These are phyloP conservation scores for Tromatobia lineatoria DNA, from an alignment of 2,888 invertebrate species.

Conservation along the genomic window DNA sequence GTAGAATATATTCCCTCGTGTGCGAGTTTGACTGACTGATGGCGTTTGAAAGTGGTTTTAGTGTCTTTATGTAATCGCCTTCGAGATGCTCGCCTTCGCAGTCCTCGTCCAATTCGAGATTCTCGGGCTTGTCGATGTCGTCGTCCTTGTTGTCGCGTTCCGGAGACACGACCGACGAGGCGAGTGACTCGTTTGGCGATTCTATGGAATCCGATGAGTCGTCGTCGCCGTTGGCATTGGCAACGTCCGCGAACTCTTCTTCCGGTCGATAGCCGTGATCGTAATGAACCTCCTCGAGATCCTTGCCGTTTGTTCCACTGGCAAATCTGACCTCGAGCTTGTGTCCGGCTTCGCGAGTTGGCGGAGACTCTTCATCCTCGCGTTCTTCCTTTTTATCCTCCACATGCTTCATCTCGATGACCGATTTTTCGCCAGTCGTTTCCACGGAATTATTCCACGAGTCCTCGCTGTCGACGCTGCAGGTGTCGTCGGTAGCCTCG, in stretches of 20 bases:
- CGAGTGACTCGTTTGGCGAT: constrained; percentile 61
- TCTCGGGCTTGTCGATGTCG: constrained; percentile 68
- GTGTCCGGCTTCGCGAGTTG: constrained; percentile 58
- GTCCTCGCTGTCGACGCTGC: constrained; percentile 76
- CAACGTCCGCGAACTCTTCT: constrained; percentile 59
- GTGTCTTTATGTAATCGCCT: constrained; percentile 78
- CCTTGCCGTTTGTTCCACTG: constrained; percentile 71
- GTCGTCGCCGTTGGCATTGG: constrained; percentile 60
- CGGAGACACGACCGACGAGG: neutral
- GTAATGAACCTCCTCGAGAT: constrained; percentile 72
- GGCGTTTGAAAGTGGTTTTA: constrained; percentile 76
- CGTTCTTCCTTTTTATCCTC: constrained; percentile 64
- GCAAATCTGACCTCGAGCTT: constrained; percentile 78
- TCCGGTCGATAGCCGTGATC: constrained; percentile 62
- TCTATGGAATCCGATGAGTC: constrained; percentile 70
- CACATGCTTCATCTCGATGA: constrained; percentile 74
- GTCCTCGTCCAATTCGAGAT: constrained; percentile 68
- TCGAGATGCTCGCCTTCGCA: constrained; percentile 73
- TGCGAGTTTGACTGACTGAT: constrained; percentile 65
- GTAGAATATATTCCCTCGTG: constrained; percentile 77
- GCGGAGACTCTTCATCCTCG: constrained; percentile 31
- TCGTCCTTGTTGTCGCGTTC: constrained; percentile 44
- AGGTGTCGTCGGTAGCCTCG: constrained; percentile 76
- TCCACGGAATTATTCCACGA: constrained; percentile 69
- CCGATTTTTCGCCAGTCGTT: constrained; percentile 74